Conservation (phyloP, 2,113 vertebrate species). For the Rhea pennata region DNA sequence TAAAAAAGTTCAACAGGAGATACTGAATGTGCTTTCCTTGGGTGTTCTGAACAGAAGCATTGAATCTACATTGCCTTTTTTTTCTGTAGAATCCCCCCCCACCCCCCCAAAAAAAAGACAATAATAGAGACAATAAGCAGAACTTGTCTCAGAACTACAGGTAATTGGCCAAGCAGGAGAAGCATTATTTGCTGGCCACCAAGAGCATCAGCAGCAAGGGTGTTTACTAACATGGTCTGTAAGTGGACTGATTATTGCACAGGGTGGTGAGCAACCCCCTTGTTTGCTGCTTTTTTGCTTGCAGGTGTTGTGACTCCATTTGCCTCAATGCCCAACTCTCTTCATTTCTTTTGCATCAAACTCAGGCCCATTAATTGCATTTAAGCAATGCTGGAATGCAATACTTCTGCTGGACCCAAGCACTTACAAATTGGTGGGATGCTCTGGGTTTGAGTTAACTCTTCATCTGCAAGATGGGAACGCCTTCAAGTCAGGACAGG, state of each 20-base stretch:
- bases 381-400: background rate
- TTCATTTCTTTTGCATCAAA: background rate
- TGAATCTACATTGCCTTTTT: background rate
- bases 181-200: background rate
- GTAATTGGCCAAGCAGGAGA: background rate
- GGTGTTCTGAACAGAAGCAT: background rate
- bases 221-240: background rate
- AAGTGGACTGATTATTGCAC: background rate
- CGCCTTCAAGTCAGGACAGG: fast-evolving
- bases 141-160: background rate
- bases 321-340: background rate
- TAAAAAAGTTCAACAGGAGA: background rate
- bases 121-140: background rate
- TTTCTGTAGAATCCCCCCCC: background rate
- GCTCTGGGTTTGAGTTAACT: background rate
- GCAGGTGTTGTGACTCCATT: background rate
- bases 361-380: background rate
- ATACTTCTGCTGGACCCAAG: background rate
- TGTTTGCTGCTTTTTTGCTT: background rate
- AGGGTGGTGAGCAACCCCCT: background rate
- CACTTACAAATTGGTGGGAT: fast-evolving
- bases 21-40: background rate
- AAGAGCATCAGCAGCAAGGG: background rate
- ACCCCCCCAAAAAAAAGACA: background rate
- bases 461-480: background rate